Evolutionary conservation across 2,888 invertebrate species (phyloP), one percentile per base, ranked within the genome.

Genomic region (Bhutanitis thaidina): DNA sequence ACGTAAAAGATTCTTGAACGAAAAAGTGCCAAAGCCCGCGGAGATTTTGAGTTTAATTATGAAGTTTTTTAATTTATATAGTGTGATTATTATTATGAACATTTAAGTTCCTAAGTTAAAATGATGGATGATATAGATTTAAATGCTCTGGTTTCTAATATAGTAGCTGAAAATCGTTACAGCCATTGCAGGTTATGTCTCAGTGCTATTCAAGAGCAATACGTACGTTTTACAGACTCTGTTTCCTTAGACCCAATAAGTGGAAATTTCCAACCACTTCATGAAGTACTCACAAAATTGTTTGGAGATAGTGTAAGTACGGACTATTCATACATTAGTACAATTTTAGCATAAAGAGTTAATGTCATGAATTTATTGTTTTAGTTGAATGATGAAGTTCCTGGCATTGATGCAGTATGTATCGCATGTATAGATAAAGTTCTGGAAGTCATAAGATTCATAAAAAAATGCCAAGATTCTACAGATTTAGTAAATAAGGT

Each of bases 101-200:
- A n/a, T n/a, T 12, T 2, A 13, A 12, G 7, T 5, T 34, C n/a
- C 12, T 34, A 12, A 8, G 5, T 20, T 32, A 60, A 47, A 52
- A 77, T 79, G 76, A 48, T 61, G 16, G 67, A 69, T 47, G 66
- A 69, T 45, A 53, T 61, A 0, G 71, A 80, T 58, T 56, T 82
- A 16, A 76, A 64, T 59, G 55, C 61, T 27, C 61, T 88, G 9
- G 62, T 88, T n/a, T 72, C 72, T 0, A 80, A 81, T 60, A 65
- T 88, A 32, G 54, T 86, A 5, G 76, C 65, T 38, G 72, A 75
- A 57, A 80, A 80, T 39, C 67, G 62, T 27, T 79, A 67, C 52
- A 83, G 75, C 46, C 74, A 87, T 71, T 88, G 88, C 60, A 84
- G 87, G 79, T 80, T 88, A 80, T 88, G 88, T 60, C 59, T 86